A percentile compares a stretch with the other conserved stretches of the same genome.
Evolutionary conservation across 2,113 vertebrate genomes (phyloP).

Genomic region (Chloebia gouldiae): DNA sequence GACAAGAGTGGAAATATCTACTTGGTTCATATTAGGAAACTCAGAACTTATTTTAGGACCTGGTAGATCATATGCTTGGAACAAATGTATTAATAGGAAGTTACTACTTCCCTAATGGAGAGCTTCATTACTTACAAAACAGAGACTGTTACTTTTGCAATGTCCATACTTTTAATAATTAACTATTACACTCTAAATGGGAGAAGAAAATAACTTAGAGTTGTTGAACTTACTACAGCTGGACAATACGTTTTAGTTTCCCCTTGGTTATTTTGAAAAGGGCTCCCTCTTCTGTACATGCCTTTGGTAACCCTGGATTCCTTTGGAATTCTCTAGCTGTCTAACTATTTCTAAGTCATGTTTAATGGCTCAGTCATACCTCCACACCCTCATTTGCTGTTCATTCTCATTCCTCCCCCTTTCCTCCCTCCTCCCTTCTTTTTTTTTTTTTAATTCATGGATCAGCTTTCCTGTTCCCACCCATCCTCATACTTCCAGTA

Average conservation of each 20-base stretch:
- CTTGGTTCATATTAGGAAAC: constrained; percentile 17
- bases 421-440: too few species aligned
- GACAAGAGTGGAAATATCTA: not conserved
- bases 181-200: not conserved
- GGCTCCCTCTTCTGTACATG: constrained; percentile 44
- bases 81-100: constrained; percentile 67
- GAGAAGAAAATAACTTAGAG: not conserved
- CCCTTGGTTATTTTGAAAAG: not conserved
- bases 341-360: constrained; percentile 29
- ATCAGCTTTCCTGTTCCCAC: constrained; percentile 40
- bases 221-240: not conserved
- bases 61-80: constrained; percentile 58
- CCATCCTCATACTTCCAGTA: not conserved
- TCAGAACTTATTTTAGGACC: constrained; percentile 36
- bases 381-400: constrained; percentile 18
- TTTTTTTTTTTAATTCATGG: not conserved
- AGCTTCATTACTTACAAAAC: constrained; percentile 37
- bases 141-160: not conserved
- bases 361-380: constrained; percentile 13
- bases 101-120: constrained; percentile 25
- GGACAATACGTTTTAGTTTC: not conserved
- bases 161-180: not conserved
- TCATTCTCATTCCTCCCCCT: not conserved
- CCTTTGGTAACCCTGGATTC: not conserved
- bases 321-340: constrained; percentile 25